phyloP scores from a whole-genome alignment of 2,113 vertebrate genomes.

The Ctenodactylus gundi region DNA sequence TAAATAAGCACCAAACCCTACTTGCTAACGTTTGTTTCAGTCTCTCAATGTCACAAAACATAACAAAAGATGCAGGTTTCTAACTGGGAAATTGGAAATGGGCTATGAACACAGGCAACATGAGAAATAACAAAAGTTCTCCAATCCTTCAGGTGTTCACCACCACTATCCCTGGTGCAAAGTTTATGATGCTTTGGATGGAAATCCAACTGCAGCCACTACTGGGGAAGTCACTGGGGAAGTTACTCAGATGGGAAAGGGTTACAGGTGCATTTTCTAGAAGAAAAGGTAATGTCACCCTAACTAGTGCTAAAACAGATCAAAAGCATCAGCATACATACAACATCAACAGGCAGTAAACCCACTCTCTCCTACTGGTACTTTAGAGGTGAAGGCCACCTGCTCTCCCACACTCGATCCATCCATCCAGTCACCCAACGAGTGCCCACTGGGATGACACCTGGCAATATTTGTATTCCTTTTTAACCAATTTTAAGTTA shows the following conservation, averaged over 20 bases:
- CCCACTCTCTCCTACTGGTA: background rate
- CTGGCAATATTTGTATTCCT: background rate
- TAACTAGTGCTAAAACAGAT: background rate
- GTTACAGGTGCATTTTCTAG: background rate
- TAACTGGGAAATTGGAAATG: background rate
- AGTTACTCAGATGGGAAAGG: background rate
- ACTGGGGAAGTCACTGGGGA: background rate
- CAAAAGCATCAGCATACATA: background rate
- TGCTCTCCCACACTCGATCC: background rate
- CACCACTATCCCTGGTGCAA: background rate
- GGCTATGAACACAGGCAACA: background rate
- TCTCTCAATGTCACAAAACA: background rate
- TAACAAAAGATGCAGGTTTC: background rate
- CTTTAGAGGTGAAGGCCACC: background rate
- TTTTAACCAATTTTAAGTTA: background rate
- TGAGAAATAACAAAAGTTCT: background rate
- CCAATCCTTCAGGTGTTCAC: background rate
- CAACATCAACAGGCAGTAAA: background rate
- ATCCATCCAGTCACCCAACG: background rate
- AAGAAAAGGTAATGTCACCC: background rate
- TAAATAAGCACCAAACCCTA: conserved; percentile 9
- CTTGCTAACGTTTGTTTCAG: background rate
- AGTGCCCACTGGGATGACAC: background rate
- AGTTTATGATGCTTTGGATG: background rate
- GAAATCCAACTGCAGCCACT: background rate